These are phyloP conservation scores for Hippocampus zosterae DNA, from an alignment of 2,113 vertebrate genomes.

Conservation along the genomic window DNA sequence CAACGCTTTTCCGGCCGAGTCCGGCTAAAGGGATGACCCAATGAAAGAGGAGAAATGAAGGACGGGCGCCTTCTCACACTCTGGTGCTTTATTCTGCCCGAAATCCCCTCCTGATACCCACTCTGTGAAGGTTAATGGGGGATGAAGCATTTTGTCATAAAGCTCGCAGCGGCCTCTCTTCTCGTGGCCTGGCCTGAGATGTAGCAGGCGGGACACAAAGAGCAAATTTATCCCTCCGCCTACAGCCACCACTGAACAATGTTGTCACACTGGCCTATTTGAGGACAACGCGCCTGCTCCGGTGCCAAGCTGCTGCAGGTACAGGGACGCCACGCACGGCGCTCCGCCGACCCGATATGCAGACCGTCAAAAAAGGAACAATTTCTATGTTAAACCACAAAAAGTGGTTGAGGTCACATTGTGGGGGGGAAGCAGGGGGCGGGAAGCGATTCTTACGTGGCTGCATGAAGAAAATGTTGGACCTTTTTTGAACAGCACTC, in stretches of 20 bases:
- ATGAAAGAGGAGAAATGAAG: conserved; percentile 55
- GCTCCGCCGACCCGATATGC: neutral
- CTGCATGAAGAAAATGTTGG: neutral
- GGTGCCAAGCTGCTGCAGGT: conserved; percentile 31
- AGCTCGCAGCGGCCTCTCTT: conserved; percentile 47
- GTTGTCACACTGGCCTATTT: conserved; percentile 60
- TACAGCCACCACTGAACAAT: conserved; percentile 54
- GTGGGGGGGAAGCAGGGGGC: neutral
- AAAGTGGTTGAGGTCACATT: neutral
- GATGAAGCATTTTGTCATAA: conserved; percentile 67
- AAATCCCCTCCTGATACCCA: conserved; percentile 52
- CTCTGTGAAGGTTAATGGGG: conserved; percentile 66
- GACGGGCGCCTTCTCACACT: conserved; percentile 46
- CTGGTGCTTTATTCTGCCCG: conserved; percentile 41
- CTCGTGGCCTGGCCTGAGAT: conserved; percentile 31
- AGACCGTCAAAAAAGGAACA: neutral
- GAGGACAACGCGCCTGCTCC: conserved; percentile 33
- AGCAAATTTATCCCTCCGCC: conserved; percentile 46
- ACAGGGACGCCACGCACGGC: conserved; percentile 23
- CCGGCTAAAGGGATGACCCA: conserved; percentile 51
- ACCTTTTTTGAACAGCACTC: neutral
- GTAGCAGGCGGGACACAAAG: conserved; percentile 42
- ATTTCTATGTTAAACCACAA: neutral
- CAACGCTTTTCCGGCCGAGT: conserved; percentile 46
- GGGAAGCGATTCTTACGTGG: neutral